Conservation (phyloP, 2,113 vertebrate species). For the Agapornis roseicollis region DNA sequence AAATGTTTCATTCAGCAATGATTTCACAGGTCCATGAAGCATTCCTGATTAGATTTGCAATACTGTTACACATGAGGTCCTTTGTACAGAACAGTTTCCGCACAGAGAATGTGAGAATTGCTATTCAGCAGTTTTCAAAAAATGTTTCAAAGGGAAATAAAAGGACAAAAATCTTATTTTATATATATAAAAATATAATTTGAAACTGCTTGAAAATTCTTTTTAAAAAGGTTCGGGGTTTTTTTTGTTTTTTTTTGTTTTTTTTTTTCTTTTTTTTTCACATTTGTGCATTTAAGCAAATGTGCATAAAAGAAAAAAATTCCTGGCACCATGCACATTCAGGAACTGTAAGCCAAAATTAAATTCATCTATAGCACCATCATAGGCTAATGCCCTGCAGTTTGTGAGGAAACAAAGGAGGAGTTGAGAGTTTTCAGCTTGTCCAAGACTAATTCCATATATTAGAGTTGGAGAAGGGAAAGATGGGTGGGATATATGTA, state of each 20-base stretch:
- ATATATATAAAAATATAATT: neutral
- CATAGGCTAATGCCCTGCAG: neutral
- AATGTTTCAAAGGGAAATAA: neutral
- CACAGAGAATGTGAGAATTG: neutral
- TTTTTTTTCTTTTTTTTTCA: no score
- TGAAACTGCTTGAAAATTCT: neutral
- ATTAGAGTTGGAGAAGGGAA: neutral
- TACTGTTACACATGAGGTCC: conserved; percentile 32
- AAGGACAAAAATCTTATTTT: neutral
- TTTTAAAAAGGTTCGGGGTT: neutral
- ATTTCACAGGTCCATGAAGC: conserved; percentile 47
- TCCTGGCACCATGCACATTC: neutral
- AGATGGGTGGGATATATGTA: neutral
- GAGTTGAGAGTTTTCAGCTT: neutral
- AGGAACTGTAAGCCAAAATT: neutral
- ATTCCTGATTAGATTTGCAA: conserved; percentile 64
- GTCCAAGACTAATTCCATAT: neutral
- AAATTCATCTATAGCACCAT: neutral
- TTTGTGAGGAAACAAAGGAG: neutral
- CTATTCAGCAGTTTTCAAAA: neutral
- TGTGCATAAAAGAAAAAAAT: neutral
- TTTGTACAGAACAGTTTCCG: neutral
- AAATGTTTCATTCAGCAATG: conserved; percentile 50
- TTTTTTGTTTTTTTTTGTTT: no score
- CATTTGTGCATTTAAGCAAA: neutral